Evolutionary conservation across 2,113 vertebrate genomes (phyloP), one percentile per base, ranked within the genome.

Genomic region (Vidua chalybeata): DNA sequence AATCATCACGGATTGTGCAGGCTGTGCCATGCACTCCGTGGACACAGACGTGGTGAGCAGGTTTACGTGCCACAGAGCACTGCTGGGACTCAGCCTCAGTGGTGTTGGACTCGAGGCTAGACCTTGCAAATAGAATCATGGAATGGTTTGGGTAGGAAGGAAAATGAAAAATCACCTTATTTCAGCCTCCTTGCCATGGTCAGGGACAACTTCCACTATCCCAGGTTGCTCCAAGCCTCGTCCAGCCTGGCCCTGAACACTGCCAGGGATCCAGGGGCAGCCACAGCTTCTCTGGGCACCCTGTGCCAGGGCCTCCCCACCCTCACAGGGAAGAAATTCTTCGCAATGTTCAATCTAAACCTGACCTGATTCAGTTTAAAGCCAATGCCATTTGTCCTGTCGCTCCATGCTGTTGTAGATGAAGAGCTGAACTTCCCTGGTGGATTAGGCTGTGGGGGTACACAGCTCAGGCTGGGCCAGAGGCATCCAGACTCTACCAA

Each of bases 201-300:
- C 61, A 74, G 27, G 27, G 46, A n/a, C 54, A 52, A 7, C 13
- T 75, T 54, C 28, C 46, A 39, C 33, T 30, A 10, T 2, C 5
- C 49, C 58, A 49, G 18, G 17, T 3, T 43, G 30, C 58, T 64
- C 33, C 15, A 61, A 59, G 23, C 16, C 13, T 33, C 0, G 0
- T 39, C 28, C n/a, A 82, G 2, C 28, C 61, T 17, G 33, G 7
- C 46, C 39, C 7, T 66, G 54, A 3, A 37, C n/a, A 37, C 6
- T 30, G 17, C 13, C 45, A 74, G 52, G 45, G 6, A 45, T 58
- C 13, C 18, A 35, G 37, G 33, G 11, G 6, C 23, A 67, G 33
- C 13, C 23, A 45, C 8, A 74, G 22, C 33, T 58, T 33, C 45
- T n/a, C 33, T 24, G 33, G 37, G 27, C 14, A 66, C 0, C 9